These are phyloP conservation scores for Drosophila auraria DNA, from an alignment of 1,140 invertebrate genomes.

Conservation along the genomic window DNA sequence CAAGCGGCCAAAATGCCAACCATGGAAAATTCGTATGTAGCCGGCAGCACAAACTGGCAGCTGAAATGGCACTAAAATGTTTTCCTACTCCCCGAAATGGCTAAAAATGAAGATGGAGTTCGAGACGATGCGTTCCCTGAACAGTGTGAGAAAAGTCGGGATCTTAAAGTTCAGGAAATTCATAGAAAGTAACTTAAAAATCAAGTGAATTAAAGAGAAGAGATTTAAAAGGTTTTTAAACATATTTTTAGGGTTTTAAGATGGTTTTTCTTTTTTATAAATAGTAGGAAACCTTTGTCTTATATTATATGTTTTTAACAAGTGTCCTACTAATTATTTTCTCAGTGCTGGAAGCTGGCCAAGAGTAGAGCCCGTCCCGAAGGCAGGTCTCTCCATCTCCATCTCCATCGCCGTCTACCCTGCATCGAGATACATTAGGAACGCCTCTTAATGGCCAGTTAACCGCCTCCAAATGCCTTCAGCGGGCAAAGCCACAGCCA, in stretches of 20 bases:
- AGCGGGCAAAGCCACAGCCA: conserved; percentile 28
- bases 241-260: no score
- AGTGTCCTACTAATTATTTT: no score
- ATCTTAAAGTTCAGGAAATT: no score
- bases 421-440: conserved; percentile 72
- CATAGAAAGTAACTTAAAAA: no score
- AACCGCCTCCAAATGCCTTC: conserved; percentile 78
- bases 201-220: no score
- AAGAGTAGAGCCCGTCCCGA: conserved; percentile 29
- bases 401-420: background rate
- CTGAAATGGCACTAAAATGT: conserved; percentile 75
- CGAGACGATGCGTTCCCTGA: conserved; percentile 13
- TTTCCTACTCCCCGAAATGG: conserved; percentile 55
- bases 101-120: conserved; percentile 42
- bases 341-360: conserved; percentile 11
- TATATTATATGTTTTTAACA: no score
- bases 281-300: no score
- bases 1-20: conserved; percentile 50
- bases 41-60: conserved; percentile 56
- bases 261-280: no score
- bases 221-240: no score
- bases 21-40: conserved; percentile 69
- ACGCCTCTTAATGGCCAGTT: conserved; percentile 82
- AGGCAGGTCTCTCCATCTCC: conserved; percentile 49
- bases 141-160: background rate